phyloP scores from a whole-genome alignment of 2,797 vertebrate genomes.

The Sebastes trivittatus region DNA sequence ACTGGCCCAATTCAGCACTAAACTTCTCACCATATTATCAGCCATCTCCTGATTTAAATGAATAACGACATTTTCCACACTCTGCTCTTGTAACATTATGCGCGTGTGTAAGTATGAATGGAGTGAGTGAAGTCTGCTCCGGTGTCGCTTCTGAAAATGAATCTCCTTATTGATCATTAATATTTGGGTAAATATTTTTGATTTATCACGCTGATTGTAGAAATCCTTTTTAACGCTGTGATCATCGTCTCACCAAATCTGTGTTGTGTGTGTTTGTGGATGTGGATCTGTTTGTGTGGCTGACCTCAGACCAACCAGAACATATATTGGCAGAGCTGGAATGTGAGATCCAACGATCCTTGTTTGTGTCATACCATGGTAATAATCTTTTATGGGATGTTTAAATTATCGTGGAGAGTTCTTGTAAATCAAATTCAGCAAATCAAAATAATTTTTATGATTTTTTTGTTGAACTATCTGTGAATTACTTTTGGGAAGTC shows the following conservation, averaged over 20 bases:
- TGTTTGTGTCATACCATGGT: not conserved
- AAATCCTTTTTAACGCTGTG: slow-evolving; percentile 43
- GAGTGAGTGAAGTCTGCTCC: slow-evolving; percentile 17
- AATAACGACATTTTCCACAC: slow-evolving; percentile 44
- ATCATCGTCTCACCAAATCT: slow-evolving; percentile 53
- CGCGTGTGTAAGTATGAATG: slow-evolving; percentile 18
- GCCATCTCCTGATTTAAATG: slow-evolving; percentile 54
- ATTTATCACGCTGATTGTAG: slow-evolving; percentile 45
- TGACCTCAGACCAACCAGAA: slow-evolving; percentile 61
- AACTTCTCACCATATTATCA: slow-evolving; percentile 64
- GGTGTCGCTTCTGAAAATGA: slow-evolving; percentile 13
- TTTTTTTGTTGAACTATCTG: not conserved
- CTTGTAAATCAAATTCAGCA: not conserved
- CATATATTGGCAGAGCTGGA: slow-evolving; percentile 79
- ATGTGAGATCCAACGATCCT: slow-evolving; percentile 58
- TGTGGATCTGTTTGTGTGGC: slow-evolving; percentile 43
- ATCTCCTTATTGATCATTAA: slow-evolving; percentile 27
- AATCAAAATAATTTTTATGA: not conserved
- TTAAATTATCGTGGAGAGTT: not conserved
- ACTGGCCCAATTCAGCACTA: slow-evolving; percentile 46
- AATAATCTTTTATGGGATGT: not conserved
- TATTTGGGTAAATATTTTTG: slow-evolving; percentile 16
- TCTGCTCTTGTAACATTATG: slow-evolving; percentile 59
- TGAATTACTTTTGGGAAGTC: not conserved
- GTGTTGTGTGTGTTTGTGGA: slow-evolving; percentile 35